phyloP scores from a whole-genome alignment of 2,113 vertebrate genomes.

The Xyrauchen texanus region DNA sequence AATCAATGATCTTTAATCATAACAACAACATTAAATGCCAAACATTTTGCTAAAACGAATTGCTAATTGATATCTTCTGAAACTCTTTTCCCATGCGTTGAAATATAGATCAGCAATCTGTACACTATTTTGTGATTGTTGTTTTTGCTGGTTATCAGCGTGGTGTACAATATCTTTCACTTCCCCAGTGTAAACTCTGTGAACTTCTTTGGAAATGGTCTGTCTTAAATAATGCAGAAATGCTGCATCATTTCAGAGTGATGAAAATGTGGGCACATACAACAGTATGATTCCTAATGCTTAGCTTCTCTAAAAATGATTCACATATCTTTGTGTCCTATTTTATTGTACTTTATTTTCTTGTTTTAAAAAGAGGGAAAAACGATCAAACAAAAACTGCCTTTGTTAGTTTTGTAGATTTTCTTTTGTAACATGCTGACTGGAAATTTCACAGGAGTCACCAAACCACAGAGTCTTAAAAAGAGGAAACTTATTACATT shows the following conservation, averaged over 20 bases:
- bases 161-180: slow-evolving; percentile 45
- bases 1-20: background rate
- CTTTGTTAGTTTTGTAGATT: background rate
- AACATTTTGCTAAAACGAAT: no score
- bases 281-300: background rate
- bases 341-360: background rate
- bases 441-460: slow-evolving; percentile 26
- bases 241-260: slow-evolving; percentile 22
- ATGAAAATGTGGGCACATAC: background rate
- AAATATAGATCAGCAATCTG: background rate
- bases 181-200: slow-evolving; percentile 47
- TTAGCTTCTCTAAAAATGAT: background rate
- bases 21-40: background rate
- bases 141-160: background rate
- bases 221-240: slow-evolving; percentile 14
- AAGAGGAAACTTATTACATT: slow-evolving; percentile 26
- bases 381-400: background rate
- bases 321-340: background rate
- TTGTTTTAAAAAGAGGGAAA: background rate
- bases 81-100: background rate
- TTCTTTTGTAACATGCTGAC: background rate
- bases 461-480: background rate
- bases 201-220: slow-evolving; percentile 32
- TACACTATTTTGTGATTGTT: background rate
- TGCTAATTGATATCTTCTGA: background rate